These are phyloP conservation scores for Pterostichus niger DNA, from an alignment of 2,888 invertebrate genomes.

Conservation along the genomic window DNA sequence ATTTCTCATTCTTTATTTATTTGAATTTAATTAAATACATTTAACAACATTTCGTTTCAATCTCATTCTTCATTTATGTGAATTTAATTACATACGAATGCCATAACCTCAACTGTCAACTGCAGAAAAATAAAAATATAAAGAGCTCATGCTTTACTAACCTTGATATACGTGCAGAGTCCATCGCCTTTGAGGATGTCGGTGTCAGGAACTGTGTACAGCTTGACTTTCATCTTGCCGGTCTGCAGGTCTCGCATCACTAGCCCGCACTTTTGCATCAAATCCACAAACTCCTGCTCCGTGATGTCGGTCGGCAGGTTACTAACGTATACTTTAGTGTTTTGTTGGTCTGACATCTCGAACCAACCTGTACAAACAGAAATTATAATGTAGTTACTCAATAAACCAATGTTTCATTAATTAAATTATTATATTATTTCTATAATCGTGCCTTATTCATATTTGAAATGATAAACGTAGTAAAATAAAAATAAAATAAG, in stretches of 20 bases:
- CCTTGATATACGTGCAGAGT: conserved; percentile 96
- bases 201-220: conserved; percentile 90
- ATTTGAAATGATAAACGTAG: too few species aligned
- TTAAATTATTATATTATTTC: too few species aligned
- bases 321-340: conserved; percentile 97
- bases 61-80: too few species aligned
- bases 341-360: conserved; percentile 91
- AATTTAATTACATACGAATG: background rate
- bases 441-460: too few species aligned
- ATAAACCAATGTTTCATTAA: too few species aligned
- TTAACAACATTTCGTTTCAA: too few species aligned
- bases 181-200: conserved; percentile 96
- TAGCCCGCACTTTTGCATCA: conserved; percentile 98
- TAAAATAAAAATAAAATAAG: too few species aligned
- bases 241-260: conserved; percentile 91
- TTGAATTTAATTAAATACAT: too few species aligned
- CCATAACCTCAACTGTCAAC: background rate
- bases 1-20: too few species aligned
- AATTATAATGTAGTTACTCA: conserved; percentile 55
- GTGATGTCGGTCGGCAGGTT: conserved; percentile 94
- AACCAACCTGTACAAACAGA: conserved; percentile 88
- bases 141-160: conserved; percentile 72
- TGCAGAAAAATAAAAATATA: too few species aligned
- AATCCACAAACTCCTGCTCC: conserved; percentile 92
- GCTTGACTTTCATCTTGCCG: conserved; percentile 92